Conservation (phyloP, 92 coral and sea anemone genomes). For the Actinernus sp. region DNA sequence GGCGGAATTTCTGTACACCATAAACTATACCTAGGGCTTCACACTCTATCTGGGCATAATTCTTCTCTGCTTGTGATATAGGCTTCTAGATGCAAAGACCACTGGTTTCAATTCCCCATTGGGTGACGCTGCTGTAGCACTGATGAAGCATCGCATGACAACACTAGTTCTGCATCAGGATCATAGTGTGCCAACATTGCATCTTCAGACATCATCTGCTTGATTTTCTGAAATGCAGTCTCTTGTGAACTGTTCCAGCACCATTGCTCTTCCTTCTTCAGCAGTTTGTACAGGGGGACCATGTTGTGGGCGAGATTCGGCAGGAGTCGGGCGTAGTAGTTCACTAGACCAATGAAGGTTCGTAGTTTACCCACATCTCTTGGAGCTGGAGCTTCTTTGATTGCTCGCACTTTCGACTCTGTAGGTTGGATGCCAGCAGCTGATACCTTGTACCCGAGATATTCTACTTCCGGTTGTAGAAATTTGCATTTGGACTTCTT, state of each 20-base stretch:
- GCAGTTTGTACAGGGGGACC: slow-evolving; percentile 8
- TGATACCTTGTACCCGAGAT: slow-evolving; percentile 26
- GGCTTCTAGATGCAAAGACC: no score
- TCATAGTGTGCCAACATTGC: no score
- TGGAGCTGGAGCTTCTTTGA: slow-evolving; percentile 18
- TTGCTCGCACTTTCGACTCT: slow-evolving; percentile 20
- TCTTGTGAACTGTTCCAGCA: slow-evolving; percentile 6
- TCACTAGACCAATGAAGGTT: slow-evolving; percentile 18
- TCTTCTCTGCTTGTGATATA: no score
- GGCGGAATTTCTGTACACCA: no score
- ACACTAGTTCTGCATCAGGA: no score
- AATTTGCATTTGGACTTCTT: slow-evolving; percentile 36
- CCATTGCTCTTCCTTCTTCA: slow-evolving; percentile 21
- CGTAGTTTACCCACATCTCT: slow-evolving; percentile 6
- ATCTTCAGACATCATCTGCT: no score
- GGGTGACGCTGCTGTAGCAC: no score
- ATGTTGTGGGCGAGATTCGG: slow-evolving; percentile 6
- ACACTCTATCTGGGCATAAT: no score
- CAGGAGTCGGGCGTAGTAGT: slow-evolving; percentile 3
- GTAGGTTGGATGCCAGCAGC: slow-evolving; percentile 44
- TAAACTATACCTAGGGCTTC: no score
- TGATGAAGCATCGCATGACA: no score
- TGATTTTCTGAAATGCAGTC: slow-evolving; percentile 3
- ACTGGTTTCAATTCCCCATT: no score
- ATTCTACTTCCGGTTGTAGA: slow-evolving; percentile 53